These are phyloP conservation scores for Tringa solitaria DNA, from an alignment of 2,113 vertebrate species.

Conservation along the genomic window DNA sequence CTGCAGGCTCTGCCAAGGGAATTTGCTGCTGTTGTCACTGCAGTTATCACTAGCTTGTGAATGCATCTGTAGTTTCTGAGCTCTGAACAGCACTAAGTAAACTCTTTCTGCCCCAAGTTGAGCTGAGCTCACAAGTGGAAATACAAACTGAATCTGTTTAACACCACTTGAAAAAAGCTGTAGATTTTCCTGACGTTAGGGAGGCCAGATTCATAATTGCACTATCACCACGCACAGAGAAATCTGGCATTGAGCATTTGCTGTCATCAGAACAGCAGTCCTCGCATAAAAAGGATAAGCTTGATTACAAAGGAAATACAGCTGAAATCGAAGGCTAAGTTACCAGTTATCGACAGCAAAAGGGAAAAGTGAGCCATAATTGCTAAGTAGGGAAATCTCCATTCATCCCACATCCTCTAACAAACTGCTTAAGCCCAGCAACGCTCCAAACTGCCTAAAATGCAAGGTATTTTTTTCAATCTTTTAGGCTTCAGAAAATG, in stretches of 20 bases:
- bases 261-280: background rate
- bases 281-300: background rate
- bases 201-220: background rate
- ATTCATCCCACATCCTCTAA: background rate
- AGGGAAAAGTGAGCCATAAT: background rate
- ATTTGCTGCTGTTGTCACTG: background rate
- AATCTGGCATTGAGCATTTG: background rate
- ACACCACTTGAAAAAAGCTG: background rate
- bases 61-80: background rate
- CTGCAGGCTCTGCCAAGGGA: background rate
- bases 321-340: background rate
- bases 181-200: background rate
- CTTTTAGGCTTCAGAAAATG: conserved; percentile 89
- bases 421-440: background rate
- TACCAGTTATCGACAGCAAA: background rate
- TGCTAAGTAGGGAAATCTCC: background rate
- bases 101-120: background rate
- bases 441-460: background rate
- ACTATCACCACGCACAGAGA: background rate
- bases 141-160: background rate
- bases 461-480: background rate
- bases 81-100: background rate
- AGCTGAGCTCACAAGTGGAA: background rate
- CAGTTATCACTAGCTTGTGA: background rate
- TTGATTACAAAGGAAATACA: background rate